These are phyloP conservation scores for Columbina picui DNA, from an alignment of 2,113 vertebrate genomes.

Conservation along the genomic window DNA sequence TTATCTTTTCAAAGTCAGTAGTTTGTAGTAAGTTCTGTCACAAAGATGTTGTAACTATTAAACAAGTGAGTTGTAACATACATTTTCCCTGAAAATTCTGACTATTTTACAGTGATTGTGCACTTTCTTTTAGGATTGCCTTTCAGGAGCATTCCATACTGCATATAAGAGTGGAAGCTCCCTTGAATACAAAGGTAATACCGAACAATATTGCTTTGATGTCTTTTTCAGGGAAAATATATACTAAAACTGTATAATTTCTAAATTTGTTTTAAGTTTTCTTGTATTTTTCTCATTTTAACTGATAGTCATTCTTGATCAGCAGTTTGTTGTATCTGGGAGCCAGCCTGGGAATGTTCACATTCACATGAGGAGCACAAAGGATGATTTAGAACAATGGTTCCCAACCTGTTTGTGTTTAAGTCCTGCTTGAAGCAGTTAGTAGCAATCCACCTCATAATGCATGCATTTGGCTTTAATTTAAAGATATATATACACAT, in stretches of 20 bases:
- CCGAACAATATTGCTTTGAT: not conserved
- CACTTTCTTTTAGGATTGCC: conserved; percentile 48
- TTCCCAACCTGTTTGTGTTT: not conserved
- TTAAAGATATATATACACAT: not conserved
- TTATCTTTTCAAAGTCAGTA: not conserved
- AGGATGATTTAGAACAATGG: not conserved
- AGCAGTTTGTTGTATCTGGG: not conserved
- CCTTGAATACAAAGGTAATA: conserved; percentile 61
- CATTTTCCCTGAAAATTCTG: not conserved
- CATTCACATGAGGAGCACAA: not conserved
- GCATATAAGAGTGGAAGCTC: conserved; percentile 23
- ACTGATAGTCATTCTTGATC: not conserved
- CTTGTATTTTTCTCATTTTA: not conserved
- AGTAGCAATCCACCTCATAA: not conserved
- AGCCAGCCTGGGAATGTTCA: not conserved
- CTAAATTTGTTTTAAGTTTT: not conserved
- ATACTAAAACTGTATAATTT: not conserved
- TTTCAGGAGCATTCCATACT: not conserved
- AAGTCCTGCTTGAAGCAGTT: not conserved
- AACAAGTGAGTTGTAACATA: not conserved
- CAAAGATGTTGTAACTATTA: not conserved
- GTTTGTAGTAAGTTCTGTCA: not conserved
- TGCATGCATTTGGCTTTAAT: not conserved
- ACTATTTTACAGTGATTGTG: not conserved
- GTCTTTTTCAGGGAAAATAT: not conserved